Percentiles rank a stretch among this genome's conserved stretches.
Evolutionary conservation across 2,113 vertebrate genomes (phyloP).

Genomic region (Myiozetetes cayanensis): DNA sequence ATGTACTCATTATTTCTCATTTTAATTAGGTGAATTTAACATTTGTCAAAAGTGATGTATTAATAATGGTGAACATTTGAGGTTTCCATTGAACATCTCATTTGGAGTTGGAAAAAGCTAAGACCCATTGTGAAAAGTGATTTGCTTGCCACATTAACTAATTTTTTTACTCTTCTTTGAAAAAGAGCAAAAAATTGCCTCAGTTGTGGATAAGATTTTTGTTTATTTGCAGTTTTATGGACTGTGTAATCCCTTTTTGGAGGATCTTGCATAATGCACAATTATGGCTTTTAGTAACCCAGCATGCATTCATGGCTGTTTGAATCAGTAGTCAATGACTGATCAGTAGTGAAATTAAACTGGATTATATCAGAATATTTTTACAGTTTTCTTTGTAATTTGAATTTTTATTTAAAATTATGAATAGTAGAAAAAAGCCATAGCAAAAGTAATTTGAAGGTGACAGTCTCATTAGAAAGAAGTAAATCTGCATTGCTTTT

Average conservation of each 20-base stretch:
- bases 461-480: not conserved
- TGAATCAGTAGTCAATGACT: not conserved
- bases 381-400: not conserved
- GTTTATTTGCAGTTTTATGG: not conserved
- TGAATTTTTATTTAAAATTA: not conserved
- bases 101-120: not conserved
- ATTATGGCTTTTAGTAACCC: not conserved
- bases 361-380: not conserved
- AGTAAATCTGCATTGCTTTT: not conserved
- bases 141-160: not conserved
- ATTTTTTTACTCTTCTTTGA: not conserved
- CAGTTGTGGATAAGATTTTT: not conserved
- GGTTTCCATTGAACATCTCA: not conserved
- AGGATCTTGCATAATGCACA: not conserved
- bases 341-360: not conserved
- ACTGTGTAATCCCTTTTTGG: not conserved
- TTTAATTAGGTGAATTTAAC: not conserved
- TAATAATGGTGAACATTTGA: not conserved
- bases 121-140: not conserved
- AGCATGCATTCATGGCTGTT: not conserved
- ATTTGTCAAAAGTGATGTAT: not conserved
- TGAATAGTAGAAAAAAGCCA: not conserved
- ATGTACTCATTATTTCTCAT: not conserved
- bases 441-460: not conserved
- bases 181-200: not conserved